Conservation (phyloP, 64 coral and sea anemone genomes). For the Trachythela sp. region DNA sequence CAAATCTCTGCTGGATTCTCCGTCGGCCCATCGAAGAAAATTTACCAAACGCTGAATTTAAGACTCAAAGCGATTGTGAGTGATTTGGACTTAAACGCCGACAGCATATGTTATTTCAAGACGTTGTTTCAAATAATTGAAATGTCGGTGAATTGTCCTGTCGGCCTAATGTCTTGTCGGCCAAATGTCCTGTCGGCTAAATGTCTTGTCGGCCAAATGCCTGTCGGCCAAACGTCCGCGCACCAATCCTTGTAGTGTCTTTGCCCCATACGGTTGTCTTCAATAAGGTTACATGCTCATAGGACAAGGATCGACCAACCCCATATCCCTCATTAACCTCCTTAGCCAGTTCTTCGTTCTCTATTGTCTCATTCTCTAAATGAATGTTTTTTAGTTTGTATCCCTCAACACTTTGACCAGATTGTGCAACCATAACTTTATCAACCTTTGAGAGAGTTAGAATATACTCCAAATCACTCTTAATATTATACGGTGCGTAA, state of each 20-base stretch:
- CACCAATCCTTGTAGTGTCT: neutral
- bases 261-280: neutral
- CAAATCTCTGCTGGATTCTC: too few species aligned
- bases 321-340: neutral
- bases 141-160: too few species aligned
- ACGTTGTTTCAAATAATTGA: too few species aligned
- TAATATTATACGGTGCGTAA: neutral
- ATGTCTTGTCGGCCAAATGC: too few species aligned
- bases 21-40: too few species aligned
- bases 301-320: neutral
- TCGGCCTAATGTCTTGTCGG: too few species aligned
- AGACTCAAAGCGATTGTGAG: too few species aligned
- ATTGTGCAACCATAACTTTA: neutral
- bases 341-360: neutral
- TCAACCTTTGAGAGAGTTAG: neutral
- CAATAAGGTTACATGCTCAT: neutral
- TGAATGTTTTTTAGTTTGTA: neutral
- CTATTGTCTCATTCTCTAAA: slow-evolving; percentile 7
- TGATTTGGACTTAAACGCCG: too few species aligned
- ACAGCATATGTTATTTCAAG: too few species aligned
- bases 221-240: too few species aligned
- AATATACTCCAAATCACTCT: neutral
- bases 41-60: too few species aligned
- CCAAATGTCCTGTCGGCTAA: too few species aligned
- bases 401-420: neutral